phyloP scores from a whole-genome alignment of 2,797 vertebrate species.

The Aeoliscus strigatus region DNA sequence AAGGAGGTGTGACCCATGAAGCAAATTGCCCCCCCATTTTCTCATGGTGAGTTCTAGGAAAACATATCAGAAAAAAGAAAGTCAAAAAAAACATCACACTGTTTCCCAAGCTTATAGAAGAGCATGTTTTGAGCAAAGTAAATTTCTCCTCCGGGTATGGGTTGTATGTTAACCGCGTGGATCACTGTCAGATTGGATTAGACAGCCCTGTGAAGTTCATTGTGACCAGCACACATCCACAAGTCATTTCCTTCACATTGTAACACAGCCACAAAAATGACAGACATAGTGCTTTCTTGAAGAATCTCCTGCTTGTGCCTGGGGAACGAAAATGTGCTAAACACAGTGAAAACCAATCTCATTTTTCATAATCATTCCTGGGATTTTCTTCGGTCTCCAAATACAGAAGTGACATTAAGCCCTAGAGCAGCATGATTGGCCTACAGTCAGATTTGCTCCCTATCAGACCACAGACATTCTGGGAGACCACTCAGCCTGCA shows the following conservation, averaged over 20 bases:
- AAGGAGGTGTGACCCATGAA: too few relatives aligned
- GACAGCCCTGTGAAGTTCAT: constrained; percentile 34
- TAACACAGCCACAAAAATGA: constrained; percentile 56
- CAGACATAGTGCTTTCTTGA: constrained; percentile 57
- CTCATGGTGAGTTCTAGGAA: too few relatives aligned
- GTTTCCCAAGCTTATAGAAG: too few relatives aligned
- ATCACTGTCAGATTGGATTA: constrained; percentile 59
- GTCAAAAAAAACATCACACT: too few relatives aligned
- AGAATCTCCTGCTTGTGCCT: constrained; percentile 49
- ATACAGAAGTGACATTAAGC: constrained; percentile 70
- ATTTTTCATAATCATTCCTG: constrained; percentile 67
- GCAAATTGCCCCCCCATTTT: too few relatives aligned
- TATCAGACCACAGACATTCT: constrained; percentile 53
- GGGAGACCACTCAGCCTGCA: constrained; percentile 48
- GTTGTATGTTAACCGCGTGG: too few relatives aligned
- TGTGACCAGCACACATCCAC: constrained; percentile 53
- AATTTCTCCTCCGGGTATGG: too few relatives aligned
- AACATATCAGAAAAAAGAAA: too few relatives aligned
- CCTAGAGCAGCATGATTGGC: constrained; percentile 55
- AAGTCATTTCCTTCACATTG: constrained; percentile 63
- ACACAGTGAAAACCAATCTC: constrained; percentile 70
- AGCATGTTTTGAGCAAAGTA: too few relatives aligned
- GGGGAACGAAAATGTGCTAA: constrained; percentile 68
- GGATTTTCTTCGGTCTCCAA: constrained; percentile 62
- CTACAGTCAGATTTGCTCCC: constrained; percentile 56